Evolutionary conservation across 2,888 invertebrate species (phyloP), one percentile per base, ranked within the genome.

Genomic region (Odontothrips loti): DNA sequence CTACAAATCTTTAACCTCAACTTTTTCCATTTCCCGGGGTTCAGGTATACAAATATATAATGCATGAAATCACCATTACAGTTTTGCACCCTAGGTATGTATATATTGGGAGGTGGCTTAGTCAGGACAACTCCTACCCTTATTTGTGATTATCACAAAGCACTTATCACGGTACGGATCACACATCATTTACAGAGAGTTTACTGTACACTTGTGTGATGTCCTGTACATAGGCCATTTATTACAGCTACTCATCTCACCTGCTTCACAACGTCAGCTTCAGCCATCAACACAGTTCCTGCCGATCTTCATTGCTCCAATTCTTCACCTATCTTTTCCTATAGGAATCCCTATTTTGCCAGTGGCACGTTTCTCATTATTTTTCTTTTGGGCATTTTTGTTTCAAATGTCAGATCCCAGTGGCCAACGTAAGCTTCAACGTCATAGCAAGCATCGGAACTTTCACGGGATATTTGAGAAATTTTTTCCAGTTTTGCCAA

Each of bases 401-500:
- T 75, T 75, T 75, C 68, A 27, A 23, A 75, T 75, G 27, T 75
- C 68, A 75, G 68, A 27, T 75, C 68, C 68, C 68, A 27, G 68
- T 75, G 68, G 68, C 68, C 68, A 75, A 23, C 68, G 68, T 75
- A 75, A 75, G 68, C 68, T 27, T 75, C 68, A 75, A 75, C 68
- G 68, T 75, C 68, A 75, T 75, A 75, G 68, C 68, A 75, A 75
- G 68, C 68, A 75, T 75, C 68, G 68, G 68, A 75, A 27, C 23
- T 75, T 27, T 75, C 68, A 75, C 68, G 68, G 68, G 68, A 75
- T 75, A 75, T 75, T 75, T 75, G 68, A 75, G 68, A 75, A 75
- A 75, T 75, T 75, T 75, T 75, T 75, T 75, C 68, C 68, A 75
- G 68, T 75, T 75, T 75, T 75, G 68, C 68, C 68, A 75, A 88